phyloP scores from a whole-genome alignment of 2,797 vertebrate genomes.

The Mycteria americana region DNA sequence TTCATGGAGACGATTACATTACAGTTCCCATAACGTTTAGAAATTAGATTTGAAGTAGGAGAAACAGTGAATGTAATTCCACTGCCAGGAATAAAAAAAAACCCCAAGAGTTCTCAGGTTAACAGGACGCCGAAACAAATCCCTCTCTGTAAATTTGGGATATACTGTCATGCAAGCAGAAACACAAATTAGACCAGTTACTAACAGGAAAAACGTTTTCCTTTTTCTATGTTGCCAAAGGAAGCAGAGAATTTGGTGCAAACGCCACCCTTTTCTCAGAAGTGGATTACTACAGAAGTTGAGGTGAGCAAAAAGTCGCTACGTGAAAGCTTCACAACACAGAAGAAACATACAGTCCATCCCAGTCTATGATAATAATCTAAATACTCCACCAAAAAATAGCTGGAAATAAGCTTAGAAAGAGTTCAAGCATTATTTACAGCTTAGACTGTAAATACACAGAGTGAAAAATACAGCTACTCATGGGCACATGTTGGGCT shows the following conservation, averaged over 20 bases:
- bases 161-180: neutral
- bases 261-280: neutral
- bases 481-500: neutral
- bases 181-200: neutral
- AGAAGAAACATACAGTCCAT: neutral
- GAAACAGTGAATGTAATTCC: neutral
- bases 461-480: neutral
- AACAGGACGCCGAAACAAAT: neutral
- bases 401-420: neutral
- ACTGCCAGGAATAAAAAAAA: neutral
- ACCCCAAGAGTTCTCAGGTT: neutral
- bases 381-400: neutral
- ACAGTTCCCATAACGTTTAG: neutral
- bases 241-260: neutral
- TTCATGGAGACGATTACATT: neutral
- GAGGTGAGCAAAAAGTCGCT: neutral
- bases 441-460: neutral
- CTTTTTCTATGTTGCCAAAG: neutral
- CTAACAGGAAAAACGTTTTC: neutral
- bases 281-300: neutral
- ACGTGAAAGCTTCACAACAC: neutral
- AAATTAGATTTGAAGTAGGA: neutral
- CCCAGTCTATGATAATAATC: neutral
- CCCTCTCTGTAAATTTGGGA: neutral
- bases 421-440: neutral